Evolutionary conservation across 2,113 vertebrate genomes (phyloP).

Genomic region (Amblyopsis rosae): DNA sequence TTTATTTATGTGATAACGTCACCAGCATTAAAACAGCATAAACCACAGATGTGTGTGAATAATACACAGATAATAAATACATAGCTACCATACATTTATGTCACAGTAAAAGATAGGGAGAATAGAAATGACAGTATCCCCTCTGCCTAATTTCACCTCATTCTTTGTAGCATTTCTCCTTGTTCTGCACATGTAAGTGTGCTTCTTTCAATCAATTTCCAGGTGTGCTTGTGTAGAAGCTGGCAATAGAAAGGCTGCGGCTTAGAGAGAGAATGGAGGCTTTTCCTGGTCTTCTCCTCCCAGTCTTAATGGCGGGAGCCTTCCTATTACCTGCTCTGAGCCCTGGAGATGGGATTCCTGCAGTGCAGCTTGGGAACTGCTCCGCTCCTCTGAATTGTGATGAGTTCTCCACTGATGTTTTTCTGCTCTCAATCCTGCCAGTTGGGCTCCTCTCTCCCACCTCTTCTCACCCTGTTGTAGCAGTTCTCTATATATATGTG

Average conservation of each 20-base stretch:
- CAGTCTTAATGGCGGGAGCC: slow-evolving; percentile 75
- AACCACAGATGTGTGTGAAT: slow-evolving; percentile 16
- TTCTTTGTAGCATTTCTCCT: no score
- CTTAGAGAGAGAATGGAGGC: slow-evolving; percentile 59
- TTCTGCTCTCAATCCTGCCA: slow-evolving; percentile 64
- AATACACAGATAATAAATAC: slow-evolving; percentile 3
- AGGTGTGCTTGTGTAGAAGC: slow-evolving; percentile 40
- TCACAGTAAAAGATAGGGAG: not conserved
- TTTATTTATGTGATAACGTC: not conserved
- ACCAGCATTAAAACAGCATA: slow-evolving; percentile 23
- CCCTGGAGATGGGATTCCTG: slow-evolving; percentile 77
- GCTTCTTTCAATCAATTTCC: slow-evolving; percentile 16
- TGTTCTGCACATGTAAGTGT: slow-evolving; percentile 17
- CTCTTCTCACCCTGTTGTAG: slow-evolving; percentile 42
- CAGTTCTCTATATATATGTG: slow-evolving; percentile 38
- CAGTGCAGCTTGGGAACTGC: slow-evolving; percentile 69
- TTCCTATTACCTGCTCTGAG: slow-evolving; percentile 80
- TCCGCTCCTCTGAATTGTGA: slow-evolving; percentile 76
- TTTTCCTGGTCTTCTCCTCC: slow-evolving; percentile 67
- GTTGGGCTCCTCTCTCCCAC: slow-evolving; percentile 48
- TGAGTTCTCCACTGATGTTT: slow-evolving; percentile 79
- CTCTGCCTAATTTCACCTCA: not conserved
- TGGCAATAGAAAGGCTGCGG: slow-evolving; percentile 53
- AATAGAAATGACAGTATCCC: not conserved
- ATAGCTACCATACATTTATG: not conserved